Evolutionary conservation across 2,797 vertebrate species (phyloP).

Genomic region (Sebastolobus altivelis): DNA sequence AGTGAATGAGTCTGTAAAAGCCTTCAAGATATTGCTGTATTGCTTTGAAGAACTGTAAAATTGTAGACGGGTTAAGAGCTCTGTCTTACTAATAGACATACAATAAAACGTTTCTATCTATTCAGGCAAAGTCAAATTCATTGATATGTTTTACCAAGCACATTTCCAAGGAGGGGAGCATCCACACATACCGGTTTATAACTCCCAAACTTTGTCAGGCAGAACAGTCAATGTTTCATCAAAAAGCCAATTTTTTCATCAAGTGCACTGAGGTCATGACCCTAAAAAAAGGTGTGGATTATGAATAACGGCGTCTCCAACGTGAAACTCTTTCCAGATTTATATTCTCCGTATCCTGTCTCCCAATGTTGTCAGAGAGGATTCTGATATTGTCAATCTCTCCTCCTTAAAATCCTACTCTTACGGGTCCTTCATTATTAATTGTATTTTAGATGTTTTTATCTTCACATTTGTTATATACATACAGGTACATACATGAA

Average conservation of each 20-base stretch:
- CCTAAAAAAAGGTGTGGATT: neutral
- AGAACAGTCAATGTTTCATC: neutral
- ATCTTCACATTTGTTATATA: too few species aligned
- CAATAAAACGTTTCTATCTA: neutral
- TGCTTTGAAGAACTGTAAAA: neutral
- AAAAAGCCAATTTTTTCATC: neutral
- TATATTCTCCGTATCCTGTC: neutral
- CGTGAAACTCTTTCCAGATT: neutral
- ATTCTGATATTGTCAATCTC: neutral
- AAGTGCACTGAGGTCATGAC: neutral
- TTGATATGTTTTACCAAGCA: neutral
- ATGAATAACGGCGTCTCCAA: neutral
- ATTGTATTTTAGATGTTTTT: neutral
- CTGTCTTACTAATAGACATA: neutral
- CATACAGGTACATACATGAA: too few species aligned
- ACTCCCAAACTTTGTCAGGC: neutral
- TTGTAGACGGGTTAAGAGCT: neutral
- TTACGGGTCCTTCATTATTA: too few species aligned
- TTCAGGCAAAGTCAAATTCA: neutral
- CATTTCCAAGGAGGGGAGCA: neutral
- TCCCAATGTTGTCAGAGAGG: neutral
- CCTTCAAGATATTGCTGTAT: neutral
- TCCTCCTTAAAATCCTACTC: neutral
- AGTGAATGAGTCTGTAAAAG: neutral
- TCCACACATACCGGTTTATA: neutral